A percentile compares a stretch with the other conserved stretches of the same genome.
Evolutionary conservation across 2,113 vertebrate genomes (phyloP).

Genomic region (Tamias sibiricus): DNA sequence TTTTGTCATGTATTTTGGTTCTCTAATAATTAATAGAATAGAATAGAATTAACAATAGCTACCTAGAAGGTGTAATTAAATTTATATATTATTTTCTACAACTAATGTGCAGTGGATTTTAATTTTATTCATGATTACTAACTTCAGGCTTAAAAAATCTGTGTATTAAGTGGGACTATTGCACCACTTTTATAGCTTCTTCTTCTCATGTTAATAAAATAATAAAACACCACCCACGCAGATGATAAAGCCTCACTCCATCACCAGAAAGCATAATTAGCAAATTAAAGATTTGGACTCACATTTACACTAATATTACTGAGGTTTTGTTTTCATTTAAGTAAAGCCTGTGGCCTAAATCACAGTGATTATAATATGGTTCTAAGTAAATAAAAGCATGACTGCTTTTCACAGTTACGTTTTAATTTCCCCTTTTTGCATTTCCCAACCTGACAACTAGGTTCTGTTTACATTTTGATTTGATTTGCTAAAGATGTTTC

Average conservation of each 20-base stretch:
- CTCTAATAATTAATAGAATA: conserved; percentile 43
- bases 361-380: conserved; percentile 17
- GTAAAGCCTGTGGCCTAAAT: conserved; percentile 62
- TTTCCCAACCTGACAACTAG: conserved; percentile 38
- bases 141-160: conserved; percentile 62
- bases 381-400: conserved; percentile 40
- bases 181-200: conserved; percentile 62
- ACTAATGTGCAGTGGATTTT: conserved; percentile 55
- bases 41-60: conserved; percentile 50
- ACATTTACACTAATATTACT: conserved; percentile 39
- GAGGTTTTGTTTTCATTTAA: conserved; percentile 72
- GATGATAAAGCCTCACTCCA: conserved; percentile 63
- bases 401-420: conserved; percentile 42
- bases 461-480: conserved; percentile 50
- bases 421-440: conserved; percentile 59
- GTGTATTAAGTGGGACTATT: conserved; percentile 54
- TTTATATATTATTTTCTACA: conserved; percentile 69
- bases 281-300: conserved; percentile 70
- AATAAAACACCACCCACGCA: conserved; percentile 66
- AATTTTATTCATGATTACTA: conserved; percentile 78
- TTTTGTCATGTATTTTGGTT: conserved; percentile 33
- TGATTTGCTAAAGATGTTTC: conserved; percentile 40
- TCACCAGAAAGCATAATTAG: conserved; percentile 66
- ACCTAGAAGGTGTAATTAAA: conserved; percentile 67
- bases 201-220: conserved; percentile 72